phyloP scores from a whole-genome alignment of 2,888 invertebrate species.

The Cataglyphis livida region DNA sequence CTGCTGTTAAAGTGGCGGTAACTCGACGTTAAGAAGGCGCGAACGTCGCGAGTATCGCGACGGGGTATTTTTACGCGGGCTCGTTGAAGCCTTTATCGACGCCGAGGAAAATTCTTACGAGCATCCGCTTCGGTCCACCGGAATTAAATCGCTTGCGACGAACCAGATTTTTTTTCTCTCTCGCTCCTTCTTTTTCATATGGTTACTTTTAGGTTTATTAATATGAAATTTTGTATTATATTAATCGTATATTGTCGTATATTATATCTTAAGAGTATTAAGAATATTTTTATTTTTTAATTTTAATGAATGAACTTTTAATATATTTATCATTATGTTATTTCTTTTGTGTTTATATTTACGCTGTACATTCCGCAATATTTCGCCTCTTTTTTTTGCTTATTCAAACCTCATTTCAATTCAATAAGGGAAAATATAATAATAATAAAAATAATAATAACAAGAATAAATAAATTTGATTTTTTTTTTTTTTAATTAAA shows the following conservation, averaged over 20 bases:
- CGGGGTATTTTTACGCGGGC: slow-evolving; percentile 78
- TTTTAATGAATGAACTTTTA: neutral
- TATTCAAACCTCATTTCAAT: neutral
- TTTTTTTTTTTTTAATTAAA: too few species aligned
- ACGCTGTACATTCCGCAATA: too few species aligned
- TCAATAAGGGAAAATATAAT: too few species aligned
- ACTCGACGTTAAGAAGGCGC: slow-evolving; percentile 80
- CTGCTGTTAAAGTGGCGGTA: slow-evolving; percentile 83
- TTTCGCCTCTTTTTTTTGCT: too few species aligned
- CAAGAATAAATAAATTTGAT: too few species aligned
- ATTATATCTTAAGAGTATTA: too few species aligned
- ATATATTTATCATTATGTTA: neutral
- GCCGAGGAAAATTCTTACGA: slow-evolving; percentile 60
- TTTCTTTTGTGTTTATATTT: neutral
- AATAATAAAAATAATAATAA: too few species aligned
- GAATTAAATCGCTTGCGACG: slow-evolving; percentile 32
- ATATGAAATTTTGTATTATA: too few species aligned
- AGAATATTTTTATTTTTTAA: neutral
- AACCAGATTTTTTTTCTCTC: neutral
- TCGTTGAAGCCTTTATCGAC: slow-evolving; percentile 65
- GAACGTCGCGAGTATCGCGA: slow-evolving; percentile 72
- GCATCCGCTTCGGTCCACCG: slow-evolving; percentile 13
- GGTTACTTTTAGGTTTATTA: neutral
- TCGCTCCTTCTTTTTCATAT: neutral
- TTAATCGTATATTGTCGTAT: too few species aligned